These are phyloP conservation scores for Buceros bicornis DNA, from an alignment of 2,797 vertebrate genomes.

Conservation along the genomic window DNA sequence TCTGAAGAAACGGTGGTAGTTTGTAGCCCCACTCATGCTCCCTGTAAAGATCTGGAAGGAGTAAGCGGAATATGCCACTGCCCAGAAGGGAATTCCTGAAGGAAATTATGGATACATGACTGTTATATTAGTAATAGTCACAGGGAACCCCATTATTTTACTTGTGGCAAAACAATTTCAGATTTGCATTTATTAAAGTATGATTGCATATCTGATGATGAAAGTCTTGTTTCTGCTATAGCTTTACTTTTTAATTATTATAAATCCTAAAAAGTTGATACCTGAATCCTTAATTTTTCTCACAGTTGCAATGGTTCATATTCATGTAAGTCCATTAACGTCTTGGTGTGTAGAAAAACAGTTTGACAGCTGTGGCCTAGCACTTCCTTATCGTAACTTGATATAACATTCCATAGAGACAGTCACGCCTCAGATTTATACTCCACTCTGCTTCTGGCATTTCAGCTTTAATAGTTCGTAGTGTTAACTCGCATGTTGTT, in stretches of 20 bases:
- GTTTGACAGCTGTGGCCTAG: constrained; percentile 67
- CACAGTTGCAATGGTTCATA: not conserved
- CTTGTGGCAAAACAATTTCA: not conserved
- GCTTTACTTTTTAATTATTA: not conserved
- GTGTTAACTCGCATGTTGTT: not conserved
- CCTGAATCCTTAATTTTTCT: not conserved
- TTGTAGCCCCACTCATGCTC: not conserved
- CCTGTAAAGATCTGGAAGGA: not conserved
- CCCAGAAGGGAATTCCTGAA: not conserved
- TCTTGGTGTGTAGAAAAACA: constrained; percentile 34
- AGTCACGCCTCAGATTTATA: constrained; percentile 37
- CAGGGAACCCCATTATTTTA: not conserved
- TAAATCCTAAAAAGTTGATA: not conserved
- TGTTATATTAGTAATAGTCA: not conserved
- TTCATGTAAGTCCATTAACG: constrained; percentile 22
- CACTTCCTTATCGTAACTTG: constrained; percentile 65
- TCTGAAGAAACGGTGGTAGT: not conserved
- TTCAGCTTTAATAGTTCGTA: constrained; percentile 30
- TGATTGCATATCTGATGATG: not conserved
- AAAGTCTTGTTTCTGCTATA: not conserved
- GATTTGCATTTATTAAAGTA: not conserved
- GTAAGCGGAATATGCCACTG: not conserved
- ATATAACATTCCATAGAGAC: constrained; percentile 25
- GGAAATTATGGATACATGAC: fast-evolving
- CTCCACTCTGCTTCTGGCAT: constrained; percentile 16